These are phyloP conservation scores for Limnephilus rhombicus DNA, from an alignment of 2,888 invertebrate genomes.

Conservation along the genomic window DNA sequence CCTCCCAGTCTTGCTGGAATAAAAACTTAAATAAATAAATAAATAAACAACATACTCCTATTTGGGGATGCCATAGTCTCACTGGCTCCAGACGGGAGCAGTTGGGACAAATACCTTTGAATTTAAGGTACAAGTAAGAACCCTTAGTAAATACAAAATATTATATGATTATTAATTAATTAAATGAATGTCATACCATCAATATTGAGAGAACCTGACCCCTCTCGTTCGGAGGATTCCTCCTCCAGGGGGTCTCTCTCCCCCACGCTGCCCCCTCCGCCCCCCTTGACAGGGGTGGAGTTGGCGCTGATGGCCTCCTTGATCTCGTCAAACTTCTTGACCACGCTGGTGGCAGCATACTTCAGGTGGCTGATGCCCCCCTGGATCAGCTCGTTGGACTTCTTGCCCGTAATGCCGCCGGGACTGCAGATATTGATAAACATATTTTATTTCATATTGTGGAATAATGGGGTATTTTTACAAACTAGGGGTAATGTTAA, in stretches of 20 bases:
- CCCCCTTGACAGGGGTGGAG: slow-evolving; percentile 89
- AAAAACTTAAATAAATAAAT: too few species aligned
- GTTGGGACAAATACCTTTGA: too few species aligned
- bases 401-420: slow-evolving; percentile 89
- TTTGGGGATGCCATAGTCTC: too few species aligned
- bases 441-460: too few species aligned
- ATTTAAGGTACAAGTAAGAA: neutral
- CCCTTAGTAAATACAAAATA: neutral
- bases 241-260: slow-evolving; percentile 74
- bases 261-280: slow-evolving; percentile 73
- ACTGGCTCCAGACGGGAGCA: too few species aligned
- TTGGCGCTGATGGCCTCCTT: slow-evolving; percentile 93
- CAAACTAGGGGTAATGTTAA: too few species aligned
- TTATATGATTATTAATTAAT: neutral
- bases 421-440: slow-evolving; percentile 76
- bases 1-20: too few species aligned
- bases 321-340: slow-evolving; percentile 93
- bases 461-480: too few species aligned
- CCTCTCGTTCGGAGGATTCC: slow-evolving; percentile 75
- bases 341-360: slow-evolving; percentile 90
- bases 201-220: slow-evolving; percentile 75
- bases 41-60: too few species aligned
- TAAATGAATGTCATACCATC: slow-evolving; percentile 72
- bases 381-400: slow-evolving; percentile 91
- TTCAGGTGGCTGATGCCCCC: slow-evolving; percentile 92